Base-by-base conservation (phyloP, 2,888 invertebrate species). In the Leptinotarsa rubiginosa region DNA sequence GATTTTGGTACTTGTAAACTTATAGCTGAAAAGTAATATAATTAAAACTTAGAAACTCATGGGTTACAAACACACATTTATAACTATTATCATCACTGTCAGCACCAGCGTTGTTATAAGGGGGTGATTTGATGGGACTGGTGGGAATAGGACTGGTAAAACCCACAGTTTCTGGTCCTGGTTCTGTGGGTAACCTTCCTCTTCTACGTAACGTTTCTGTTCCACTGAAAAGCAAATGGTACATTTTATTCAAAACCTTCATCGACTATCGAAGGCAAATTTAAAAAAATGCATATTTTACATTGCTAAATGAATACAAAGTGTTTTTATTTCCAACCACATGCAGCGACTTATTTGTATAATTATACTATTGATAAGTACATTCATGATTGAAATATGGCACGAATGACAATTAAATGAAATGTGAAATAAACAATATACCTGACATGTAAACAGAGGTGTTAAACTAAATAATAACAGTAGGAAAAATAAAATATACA, bases 101-200 rank as follows among this genome's bases (percentile, higher is more conserved):
- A 54, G 88, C 88, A 69, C 87, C 86, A 22, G 85, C 84, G 73
- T 85, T 86, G 76, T 86, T 88, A 75, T 89, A 90, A 5, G 91
- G 91, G 56, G 92, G 92, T 47, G 92, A 91, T 83, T 91, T 91
- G 41, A 91, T 87, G 54, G 92, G 92, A 86, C 92, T 92, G 59
- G 89, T 88, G 70, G 88, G 83, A 25, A 89, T 82, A 13, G 90
- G 89, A 79, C 90, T 89, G 56, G 86, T 85, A 75, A 87, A 87
- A 50, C 88, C 89, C 81, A 85, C 86, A 50, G 88, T 88, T 76
- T 89, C 89, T 52, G 91, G 90, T 65, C 91, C 91, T 20, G 92
- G 90, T 84, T 92, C 92, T 2, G 92, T 91, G 47, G 91, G 90
- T 79, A 92, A 85, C 77, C 92, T 88, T 65, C 87, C 89, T 78